Base-by-base conservation (phyloP, 2,113 vertebrate genomes). In the Heterocephalus glaber region DNA sequence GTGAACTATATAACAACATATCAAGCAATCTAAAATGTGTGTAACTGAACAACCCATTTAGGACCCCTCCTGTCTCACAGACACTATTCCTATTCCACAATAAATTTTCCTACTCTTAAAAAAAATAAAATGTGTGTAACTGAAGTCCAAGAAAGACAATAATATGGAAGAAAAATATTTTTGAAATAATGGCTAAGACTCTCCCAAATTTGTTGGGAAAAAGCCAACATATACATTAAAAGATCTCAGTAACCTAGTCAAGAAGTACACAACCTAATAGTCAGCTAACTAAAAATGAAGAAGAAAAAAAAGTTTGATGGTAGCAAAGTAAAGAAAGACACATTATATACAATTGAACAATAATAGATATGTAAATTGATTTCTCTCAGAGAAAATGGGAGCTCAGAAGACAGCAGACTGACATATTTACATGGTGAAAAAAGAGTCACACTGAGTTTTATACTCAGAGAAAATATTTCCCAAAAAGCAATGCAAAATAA, bases 321-420 rank as follows among this genome's bases (percentile, higher is more conserved):
- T 61, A 38, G 49, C 28, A 68, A 68, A 41, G 86, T 35, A 38
- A 79, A 77, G 8, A 60, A 47, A 65, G 80, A 26, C 33, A 44
- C 24, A 60, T n/a, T 26, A 44, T 38, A 84, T 58, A 63, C 16
- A 22, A 7, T 17, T 81, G 58, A 66, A 81, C 35, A 81, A 80
- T 30, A 90, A 52, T 66, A 92, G n/a, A 89, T 38, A 94, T 72
- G 10, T 93, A 52, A 96, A 86, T n/a, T 52, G 49, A 54, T 54
- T 88, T 94, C 17, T 88, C 28, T 91, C 41, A 83, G 77, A 96
- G 79, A 74, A 44, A 54, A 24, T 61, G 52, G 54, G 82, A 96
- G 60, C 22, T 28, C 58, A 47, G 38, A 79, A 38, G 2, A 61
- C 4, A 85, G 58, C 35, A 38, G 58, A 80, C 80, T 80, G 47